Evolutionary conservation across 2,888 invertebrate genomes (phyloP).

Genomic region (Aethes cnicana): DNA sequence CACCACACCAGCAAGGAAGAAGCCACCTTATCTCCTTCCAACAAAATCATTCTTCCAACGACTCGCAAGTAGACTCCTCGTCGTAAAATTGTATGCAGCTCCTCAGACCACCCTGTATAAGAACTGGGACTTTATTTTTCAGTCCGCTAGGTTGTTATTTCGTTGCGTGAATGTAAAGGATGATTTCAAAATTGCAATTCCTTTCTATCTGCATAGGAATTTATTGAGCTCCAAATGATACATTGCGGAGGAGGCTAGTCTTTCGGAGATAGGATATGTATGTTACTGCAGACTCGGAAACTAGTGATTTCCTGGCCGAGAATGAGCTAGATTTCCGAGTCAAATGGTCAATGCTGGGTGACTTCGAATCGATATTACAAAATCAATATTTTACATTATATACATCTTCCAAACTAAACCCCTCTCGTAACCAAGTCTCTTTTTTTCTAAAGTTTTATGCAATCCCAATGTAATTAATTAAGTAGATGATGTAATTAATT

Average conservation of each 20-base stretch:
- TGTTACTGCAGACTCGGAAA: not conserved
- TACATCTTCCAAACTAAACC: too few species aligned
- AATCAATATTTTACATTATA: too few species aligned
- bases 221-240: slow-evolving; percentile 30
- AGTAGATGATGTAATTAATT: too few species aligned
- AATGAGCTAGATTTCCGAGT: too few species aligned
- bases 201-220: slow-evolving; percentile 27
- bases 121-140: not conserved
- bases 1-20: not conserved
- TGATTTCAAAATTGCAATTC: slow-evolving; percentile 29
- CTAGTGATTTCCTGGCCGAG: too few species aligned
- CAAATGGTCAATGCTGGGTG: too few species aligned
- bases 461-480: too few species aligned
- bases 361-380: too few species aligned
- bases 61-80: not conserved
- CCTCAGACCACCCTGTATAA: not conserved
- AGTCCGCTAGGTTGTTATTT: not conserved
- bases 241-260: slow-evolving; percentile 23
- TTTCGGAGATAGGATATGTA: slow-evolving; percentile 9
- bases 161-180: not conserved
- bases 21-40: slow-evolving; percentile 1
- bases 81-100: slow-evolving; percentile 5
- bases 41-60: not conserved
- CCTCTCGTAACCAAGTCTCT: too few species aligned
- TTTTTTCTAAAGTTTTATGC: too few species aligned